Conservation (phyloP, 2,113 vertebrate species). For the Poecile atricapillus region DNA sequence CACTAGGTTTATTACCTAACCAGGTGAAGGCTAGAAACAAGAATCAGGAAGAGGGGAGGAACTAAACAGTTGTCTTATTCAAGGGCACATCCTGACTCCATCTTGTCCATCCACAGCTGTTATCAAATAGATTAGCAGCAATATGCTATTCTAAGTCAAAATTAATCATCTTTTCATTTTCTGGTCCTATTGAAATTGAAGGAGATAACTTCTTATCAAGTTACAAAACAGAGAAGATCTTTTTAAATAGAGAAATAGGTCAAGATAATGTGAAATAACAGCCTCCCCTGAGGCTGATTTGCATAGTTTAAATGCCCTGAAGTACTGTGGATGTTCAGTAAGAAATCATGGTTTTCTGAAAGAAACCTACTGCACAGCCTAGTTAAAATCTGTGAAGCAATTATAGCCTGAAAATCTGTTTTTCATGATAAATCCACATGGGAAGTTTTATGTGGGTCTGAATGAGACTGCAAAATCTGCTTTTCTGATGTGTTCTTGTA, state of each 20-base stretch:
- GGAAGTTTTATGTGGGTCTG: background rate
- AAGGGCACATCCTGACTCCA: background rate
- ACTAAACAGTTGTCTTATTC: background rate
- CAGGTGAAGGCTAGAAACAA: background rate
- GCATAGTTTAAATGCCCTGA: background rate
- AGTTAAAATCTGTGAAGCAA: background rate
- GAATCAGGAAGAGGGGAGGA: background rate
- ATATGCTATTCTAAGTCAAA: background rate
- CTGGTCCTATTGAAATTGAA: background rate
- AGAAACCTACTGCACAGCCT: background rate
- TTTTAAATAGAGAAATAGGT: background rate
- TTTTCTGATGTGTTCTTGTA: background rate
- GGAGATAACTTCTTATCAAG: background rate
- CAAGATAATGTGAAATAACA: constrained; percentile 4
- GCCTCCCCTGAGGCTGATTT: background rate
- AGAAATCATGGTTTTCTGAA: background rate
- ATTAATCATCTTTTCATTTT: constrained; percentile 7
- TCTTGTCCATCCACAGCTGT: background rate
- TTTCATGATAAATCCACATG: background rate
- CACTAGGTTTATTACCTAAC: background rate
- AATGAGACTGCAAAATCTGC: background rate
- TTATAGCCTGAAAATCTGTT: background rate
- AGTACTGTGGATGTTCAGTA: background rate
- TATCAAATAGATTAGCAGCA: background rate
- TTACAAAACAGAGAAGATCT: background rate